Evolutionary conservation across 2,888 invertebrate genomes (phyloP).

Genomic region (Allygus modestus): DNA sequence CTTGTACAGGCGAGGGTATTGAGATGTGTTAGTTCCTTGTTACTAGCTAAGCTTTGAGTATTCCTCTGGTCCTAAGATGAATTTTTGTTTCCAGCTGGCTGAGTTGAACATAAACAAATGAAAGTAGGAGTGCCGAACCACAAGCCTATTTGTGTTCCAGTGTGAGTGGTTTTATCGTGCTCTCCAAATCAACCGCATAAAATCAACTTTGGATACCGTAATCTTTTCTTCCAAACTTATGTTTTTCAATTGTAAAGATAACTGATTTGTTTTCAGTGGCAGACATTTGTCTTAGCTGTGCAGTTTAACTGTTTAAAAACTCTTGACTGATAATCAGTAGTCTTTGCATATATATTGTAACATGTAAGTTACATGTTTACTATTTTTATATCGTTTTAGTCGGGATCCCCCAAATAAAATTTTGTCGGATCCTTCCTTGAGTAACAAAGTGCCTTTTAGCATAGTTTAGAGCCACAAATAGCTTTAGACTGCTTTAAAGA

Average conservation of each 20-base stretch:
- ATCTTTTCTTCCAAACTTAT: background rate
- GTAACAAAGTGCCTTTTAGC: slow-evolving; percentile 17
- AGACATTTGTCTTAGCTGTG: background rate
- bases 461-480: background rate
- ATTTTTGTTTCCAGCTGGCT: slow-evolving; percentile 21
- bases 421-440: background rate
- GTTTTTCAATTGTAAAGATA: background rate
- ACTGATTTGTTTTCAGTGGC: background rate
- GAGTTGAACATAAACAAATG: slow-evolving; percentile 45
- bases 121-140: background rate
- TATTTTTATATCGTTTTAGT: background rate
- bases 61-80: background rate
- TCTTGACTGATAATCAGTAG: background rate
- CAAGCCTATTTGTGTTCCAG: background rate
- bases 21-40: too few relatives aligned
- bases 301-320: background rate
- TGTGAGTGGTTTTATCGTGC: background rate
- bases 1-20: too few relatives aligned
- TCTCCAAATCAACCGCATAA: background rate
- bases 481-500: background rate
- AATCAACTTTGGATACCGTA: background rate
- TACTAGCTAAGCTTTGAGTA: too few relatives aligned
- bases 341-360: background rate
- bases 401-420: background rate
- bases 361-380: background rate